Evolutionary conservation across 2,113 vertebrate species (phyloP).

Genomic region (Natator depressus): DNA sequence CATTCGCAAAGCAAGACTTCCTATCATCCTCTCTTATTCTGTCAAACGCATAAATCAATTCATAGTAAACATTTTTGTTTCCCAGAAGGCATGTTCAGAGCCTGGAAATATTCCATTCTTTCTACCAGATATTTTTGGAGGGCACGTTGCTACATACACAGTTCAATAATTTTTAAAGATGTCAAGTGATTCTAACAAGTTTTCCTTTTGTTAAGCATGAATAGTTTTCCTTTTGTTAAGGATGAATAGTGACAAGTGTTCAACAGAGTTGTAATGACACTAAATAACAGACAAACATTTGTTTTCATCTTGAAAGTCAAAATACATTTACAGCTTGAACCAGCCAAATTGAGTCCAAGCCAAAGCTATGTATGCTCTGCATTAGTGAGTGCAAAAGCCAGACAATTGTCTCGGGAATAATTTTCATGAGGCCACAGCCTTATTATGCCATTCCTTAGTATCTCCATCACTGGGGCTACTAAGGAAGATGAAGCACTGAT

Average conservation of each 20-base stretch:
- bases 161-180: not conserved
- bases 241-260: not conserved
- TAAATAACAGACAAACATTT: not conserved
- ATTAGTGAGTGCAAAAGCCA: not conserved
- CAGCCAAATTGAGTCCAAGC: not conserved
- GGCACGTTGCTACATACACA: not conserved
- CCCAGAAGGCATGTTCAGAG: not conserved
- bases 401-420: not conserved
- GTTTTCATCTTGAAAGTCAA: not conserved
- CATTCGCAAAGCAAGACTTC: not conserved
- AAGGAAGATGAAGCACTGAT: not conserved
- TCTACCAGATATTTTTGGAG: not conserved
- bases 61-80: not conserved
- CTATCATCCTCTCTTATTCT: not conserved
- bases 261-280: not conserved
- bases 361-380: not conserved
- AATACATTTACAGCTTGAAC: not conserved
- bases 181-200: not conserved
- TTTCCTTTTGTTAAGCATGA: not conserved
- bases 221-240: not conserved
- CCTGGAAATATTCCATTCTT: not conserved
- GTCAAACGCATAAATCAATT: not conserved
- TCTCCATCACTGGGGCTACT: not conserved
- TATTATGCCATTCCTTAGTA: not conserved
- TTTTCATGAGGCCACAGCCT: not conserved